A percentile compares a stretch with the other conserved stretches of the same genome.
Conservation (phyloP, 2,797 vertebrate genomes). For the Myiotriccus ornatus region DNA sequence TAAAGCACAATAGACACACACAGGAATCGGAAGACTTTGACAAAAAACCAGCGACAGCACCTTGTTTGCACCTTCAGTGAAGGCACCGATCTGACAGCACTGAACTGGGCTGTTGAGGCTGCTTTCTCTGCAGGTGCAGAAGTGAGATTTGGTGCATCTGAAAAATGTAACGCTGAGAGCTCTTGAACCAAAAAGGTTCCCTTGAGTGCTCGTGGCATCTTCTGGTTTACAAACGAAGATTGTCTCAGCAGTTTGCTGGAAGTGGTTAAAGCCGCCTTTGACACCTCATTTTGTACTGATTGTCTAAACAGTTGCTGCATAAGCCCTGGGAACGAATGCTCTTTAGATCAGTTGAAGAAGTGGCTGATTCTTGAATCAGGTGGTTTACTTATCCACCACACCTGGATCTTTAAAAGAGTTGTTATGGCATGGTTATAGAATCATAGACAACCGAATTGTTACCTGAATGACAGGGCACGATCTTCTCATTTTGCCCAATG, state of each 20-base stretch:
- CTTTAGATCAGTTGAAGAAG: neutral
- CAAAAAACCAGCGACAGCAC: too few relatives aligned
- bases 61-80: neutral
- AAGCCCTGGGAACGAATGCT: neutral
- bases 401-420: neutral
- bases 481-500: neutral
- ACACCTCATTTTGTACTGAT: neutral
- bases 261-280: neutral
- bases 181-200: neutral
- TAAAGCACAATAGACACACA: neutral
- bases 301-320: neutral
- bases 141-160: neutral
- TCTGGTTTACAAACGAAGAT: neutral
- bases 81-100: neutral
- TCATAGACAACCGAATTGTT: neutral
- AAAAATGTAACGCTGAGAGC: neutral
- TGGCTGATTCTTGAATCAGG: neutral
- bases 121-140: neutral
- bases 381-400: neutral
- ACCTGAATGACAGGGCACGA: neutral
- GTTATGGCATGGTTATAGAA: neutral
- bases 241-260: neutral
- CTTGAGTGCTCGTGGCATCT: neutral
- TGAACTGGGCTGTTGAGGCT: neutral
- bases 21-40: neutral